Evolutionary conservation across 1,140 invertebrate genomes (phyloP).

Genomic region (Ganaspis sp.): DNA sequence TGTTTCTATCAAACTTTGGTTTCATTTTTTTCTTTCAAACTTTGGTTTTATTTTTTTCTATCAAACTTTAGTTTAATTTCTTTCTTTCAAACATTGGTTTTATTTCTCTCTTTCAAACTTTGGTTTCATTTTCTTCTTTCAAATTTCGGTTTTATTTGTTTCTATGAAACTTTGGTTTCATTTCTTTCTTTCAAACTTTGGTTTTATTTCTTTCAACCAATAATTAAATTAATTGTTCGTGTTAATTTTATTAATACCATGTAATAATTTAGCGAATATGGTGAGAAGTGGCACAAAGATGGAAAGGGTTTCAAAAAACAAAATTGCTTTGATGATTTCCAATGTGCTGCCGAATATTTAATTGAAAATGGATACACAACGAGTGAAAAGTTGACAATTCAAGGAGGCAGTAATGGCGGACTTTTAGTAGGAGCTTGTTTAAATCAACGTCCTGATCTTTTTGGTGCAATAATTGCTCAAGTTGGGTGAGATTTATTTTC

Average conservation of each 20-base stretch:
- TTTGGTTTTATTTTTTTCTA: too few relatives aligned
- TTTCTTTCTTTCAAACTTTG: too few relatives aligned
- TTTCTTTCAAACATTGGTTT: too few relatives aligned
- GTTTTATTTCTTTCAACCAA: too few relatives aligned
- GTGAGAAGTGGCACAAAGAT: constrained; percentile 96
- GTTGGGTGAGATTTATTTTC: constrained; percentile 85
- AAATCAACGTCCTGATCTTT: constrained; percentile 97
- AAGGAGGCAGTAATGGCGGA: constrained; percentile 98
- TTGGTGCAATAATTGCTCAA: constrained; percentile 92
- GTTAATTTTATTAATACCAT: constrained; percentile 34
- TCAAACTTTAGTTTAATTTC: too few relatives aligned
- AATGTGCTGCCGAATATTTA: constrained; percentile 93
- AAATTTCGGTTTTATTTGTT: too few relatives aligned
- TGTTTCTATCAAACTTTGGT: too few relatives aligned
- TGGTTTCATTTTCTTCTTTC: too few relatives aligned
- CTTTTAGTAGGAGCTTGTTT: constrained; percentile 93
- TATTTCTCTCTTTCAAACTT: too few relatives aligned
- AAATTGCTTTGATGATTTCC: constrained; percentile 98
- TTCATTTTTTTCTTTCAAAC: too few relatives aligned
- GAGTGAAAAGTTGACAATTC: constrained; percentile 87
- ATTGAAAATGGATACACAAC: constrained; percentile 89
- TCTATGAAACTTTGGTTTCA: too few relatives aligned
- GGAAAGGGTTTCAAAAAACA: constrained; percentile 96
- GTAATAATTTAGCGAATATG: constrained; percentile 88
- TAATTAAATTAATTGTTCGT: too few relatives aligned